phyloP scores from a whole-genome alignment of 1,140 invertebrate species.

The Holotrichia oblita region DNA sequence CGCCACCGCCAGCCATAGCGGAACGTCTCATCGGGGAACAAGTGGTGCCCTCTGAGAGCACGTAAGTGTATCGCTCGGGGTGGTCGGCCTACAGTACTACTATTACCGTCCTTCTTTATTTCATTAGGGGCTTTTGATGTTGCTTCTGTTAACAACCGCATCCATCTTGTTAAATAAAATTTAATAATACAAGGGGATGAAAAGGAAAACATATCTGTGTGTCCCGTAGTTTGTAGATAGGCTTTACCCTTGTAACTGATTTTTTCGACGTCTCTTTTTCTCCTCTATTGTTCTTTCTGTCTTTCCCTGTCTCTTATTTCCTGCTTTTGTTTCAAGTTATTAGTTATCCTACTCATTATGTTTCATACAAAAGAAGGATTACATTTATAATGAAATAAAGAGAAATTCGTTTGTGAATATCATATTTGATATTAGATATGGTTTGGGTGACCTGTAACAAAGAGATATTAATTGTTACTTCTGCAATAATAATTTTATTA shows the following conservation, averaged over 20 bases:
- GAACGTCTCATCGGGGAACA: conserved; percentile 76
- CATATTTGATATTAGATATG: no score
- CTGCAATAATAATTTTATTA: no score
- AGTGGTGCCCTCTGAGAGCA: conserved; percentile 76
- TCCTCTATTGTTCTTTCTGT: not conserved
- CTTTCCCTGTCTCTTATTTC: not conserved
- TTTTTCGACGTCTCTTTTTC: not conserved
- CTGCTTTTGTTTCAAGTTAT: no score
- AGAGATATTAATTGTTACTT: no score
- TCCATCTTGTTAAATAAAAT: conserved; percentile 35
- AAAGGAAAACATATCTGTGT: not conserved
- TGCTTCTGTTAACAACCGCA: conserved; percentile 38
- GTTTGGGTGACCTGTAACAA: no score
- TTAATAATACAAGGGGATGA: conserved; percentile 19
- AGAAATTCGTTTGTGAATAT: no score
- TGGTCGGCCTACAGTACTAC: not conserved
- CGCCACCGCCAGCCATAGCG: conserved; percentile 67
- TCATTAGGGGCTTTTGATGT: conserved; percentile 38
- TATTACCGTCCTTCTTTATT: conserved; percentile 21
- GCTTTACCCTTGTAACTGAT: not conserved
- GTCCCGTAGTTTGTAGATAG: not conserved
- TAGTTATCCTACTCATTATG: no score
- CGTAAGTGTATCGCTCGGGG: conserved; percentile 67
- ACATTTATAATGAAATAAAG: no score
- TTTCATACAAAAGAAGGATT: no score